These are phyloP conservation scores for Drosophila insularis DNA, from an alignment of 1,140 invertebrate genomes.

Conservation along the genomic window DNA sequence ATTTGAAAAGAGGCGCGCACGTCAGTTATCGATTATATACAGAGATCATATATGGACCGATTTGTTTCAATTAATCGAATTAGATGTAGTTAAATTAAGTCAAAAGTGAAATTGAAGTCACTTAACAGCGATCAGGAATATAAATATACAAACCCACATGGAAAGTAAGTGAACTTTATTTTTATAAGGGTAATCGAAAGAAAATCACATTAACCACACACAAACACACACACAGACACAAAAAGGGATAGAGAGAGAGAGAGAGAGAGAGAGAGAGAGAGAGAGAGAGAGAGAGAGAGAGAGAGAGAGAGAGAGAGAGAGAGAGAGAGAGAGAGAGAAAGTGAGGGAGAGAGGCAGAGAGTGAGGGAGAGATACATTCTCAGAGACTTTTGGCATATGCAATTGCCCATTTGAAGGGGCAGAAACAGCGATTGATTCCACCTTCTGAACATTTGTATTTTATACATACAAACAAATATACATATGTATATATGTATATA, in stretches of 20 bases:
- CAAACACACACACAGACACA: neutral
- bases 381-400: slow-evolving; percentile 50
- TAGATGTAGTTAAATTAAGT: too few relatives aligned
- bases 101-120: too few relatives aligned
- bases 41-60: too few relatives aligned
- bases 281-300: neutral
- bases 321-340: neutral
- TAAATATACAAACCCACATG: neutral
- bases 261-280: slow-evolving; percentile 3
- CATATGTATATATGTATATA: neutral
- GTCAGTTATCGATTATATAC: too few relatives aligned
- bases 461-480: neutral
- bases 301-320: neutral
- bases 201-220: slow-evolving; percentile 10
- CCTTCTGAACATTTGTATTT: slow-evolving; percentile 22
- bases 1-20: too few relatives aligned
- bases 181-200: neutral
- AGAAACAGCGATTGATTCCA: slow-evolving; percentile 43
- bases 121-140: too few relatives aligned
- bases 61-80: too few relatives aligned
- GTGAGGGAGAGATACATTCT: slow-evolving; percentile 43
- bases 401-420: slow-evolving; percentile 26
- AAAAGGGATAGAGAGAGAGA: neutral
- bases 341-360: neutral
- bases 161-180: neutral